Conservation (phyloP, 1,140 invertebrate genomes). For the Phymastichus coffea region DNA sequence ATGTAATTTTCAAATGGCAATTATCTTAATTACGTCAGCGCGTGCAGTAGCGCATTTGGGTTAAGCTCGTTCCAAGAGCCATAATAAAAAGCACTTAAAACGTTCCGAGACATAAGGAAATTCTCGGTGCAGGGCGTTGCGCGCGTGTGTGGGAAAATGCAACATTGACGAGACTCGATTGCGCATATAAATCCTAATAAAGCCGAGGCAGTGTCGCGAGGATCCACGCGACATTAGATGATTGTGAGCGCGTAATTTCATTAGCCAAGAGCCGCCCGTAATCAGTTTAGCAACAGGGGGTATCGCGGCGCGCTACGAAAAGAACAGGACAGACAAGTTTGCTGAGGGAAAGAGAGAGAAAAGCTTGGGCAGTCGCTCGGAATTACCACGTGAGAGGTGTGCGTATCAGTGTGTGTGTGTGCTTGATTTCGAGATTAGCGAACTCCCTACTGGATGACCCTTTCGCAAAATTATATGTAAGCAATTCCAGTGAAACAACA, state of each 20-base stretch:
- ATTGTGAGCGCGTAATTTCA: conserved; percentile 48
- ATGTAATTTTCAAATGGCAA: conserved; percentile 46
- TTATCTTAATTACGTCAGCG: conserved; percentile 29
- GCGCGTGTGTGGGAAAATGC: no score
- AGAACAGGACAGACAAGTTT: conserved; percentile 12
- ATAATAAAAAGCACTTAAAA: conserved; percentile 24
- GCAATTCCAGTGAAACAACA: no score
- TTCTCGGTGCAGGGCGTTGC: no score
- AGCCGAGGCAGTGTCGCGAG: conserved; percentile 4
- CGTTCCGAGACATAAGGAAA: no score
- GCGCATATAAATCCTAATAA: conserved; percentile 22
- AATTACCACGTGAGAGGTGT: conserved; percentile 13
- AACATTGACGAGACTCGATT: background rate
- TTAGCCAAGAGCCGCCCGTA: conserved; percentile 39
- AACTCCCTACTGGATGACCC: conserved; percentile 7
- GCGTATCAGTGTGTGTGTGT: no score
- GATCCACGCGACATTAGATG: conserved; percentile 45
- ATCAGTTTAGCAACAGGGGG: conserved; percentile 47
- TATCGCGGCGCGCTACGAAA: no score
- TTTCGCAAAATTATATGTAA: no score
- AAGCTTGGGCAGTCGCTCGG: conserved; percentile 7
- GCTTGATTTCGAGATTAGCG: conserved; percentile 11
- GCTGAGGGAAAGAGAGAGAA: background rate
- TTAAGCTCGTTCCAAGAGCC: conserved; percentile 25
- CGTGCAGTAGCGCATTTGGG: no score